Evolutionary conservation across 2,888 invertebrate species (phyloP).

Genomic region (Didymodactylos carnosus): DNA sequence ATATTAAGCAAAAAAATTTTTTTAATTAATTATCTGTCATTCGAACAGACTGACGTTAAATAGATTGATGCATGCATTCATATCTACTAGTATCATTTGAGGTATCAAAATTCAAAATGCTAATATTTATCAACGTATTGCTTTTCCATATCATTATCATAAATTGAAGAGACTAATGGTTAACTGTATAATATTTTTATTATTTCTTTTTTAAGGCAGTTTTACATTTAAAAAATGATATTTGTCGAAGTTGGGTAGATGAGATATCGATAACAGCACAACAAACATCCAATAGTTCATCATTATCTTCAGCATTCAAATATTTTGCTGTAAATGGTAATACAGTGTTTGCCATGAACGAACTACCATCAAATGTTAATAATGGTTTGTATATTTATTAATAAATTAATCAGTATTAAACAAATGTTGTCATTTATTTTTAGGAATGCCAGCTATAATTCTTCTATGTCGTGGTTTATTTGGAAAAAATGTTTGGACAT

Average conservation of each 20-base stretch:
- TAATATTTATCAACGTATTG: too few species aligned
- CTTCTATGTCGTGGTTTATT: slow-evolving; percentile 74
- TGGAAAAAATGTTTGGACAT: slow-evolving; percentile 81
- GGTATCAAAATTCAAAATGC: too few species aligned
- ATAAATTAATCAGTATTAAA: neutral
- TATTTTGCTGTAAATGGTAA: neutral
- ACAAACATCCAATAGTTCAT: too few species aligned
- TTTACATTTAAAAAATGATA: neutral
- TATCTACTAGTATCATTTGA: too few species aligned
- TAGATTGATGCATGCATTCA: too few species aligned
- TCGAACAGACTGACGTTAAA: too few species aligned
- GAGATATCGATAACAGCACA: neutral
- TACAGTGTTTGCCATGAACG: neutral
- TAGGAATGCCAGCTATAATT: slow-evolving; percentile 55
- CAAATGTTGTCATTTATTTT: neutral
- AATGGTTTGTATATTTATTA: neutral
- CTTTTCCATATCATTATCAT: too few species aligned
- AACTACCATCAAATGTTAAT: neutral
- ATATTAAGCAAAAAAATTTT: too few species aligned
- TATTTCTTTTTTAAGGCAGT: neutral
- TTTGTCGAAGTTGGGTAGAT: neutral
- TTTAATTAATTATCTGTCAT: too few species aligned
- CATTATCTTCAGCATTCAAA: neutral
- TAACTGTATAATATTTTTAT: too few species aligned
- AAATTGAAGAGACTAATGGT: too few species aligned